Percentiles rank a stretch among this genome's conserved stretches.
These are phyloP conservation scores for Sinopyrophorus schimmeli DNA, from an alignment of 2,888 invertebrate species.

Conservation along the genomic window DNA sequence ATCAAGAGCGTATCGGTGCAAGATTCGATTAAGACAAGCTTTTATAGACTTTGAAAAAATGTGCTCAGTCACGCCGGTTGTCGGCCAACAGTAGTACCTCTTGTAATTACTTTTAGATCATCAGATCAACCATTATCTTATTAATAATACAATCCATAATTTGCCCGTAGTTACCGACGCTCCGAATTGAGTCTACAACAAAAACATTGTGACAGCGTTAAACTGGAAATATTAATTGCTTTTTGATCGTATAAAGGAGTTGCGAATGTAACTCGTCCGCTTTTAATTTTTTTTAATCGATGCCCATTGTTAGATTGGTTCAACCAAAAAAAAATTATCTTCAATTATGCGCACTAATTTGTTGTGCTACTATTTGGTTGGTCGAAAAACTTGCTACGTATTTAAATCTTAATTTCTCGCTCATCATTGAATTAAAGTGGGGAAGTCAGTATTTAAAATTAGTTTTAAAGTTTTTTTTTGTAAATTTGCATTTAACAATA, in stretches of 20 bases:
- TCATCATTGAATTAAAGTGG: no score
- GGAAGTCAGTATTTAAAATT: no score
- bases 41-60: constrained; percentile 39
- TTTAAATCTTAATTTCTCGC: no score
- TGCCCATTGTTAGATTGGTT: no score
- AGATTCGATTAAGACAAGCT: constrained; percentile 53
- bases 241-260: constrained; percentile 17
- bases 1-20: constrained; percentile 39
- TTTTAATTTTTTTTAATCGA: no score
- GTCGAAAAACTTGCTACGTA: no score
- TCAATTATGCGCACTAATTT: no score
- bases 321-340: no score
- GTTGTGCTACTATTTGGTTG: no score
- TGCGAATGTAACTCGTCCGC: not conserved
- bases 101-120: constrained; percentile 33
- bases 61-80: constrained; percentile 49
- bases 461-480: no score
- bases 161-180: constrained; percentile 12
- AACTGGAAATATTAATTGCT: constrained; percentile 17
- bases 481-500: no score
- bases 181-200: constrained; percentile 8
- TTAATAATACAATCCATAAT: constrained; percentile 27
- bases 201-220: constrained; percentile 16
- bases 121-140: constrained; percentile 30
- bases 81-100: constrained; percentile 51